Conservation (phyloP, 2,888 invertebrate species). For the Rhagonycha lutea region DNA sequence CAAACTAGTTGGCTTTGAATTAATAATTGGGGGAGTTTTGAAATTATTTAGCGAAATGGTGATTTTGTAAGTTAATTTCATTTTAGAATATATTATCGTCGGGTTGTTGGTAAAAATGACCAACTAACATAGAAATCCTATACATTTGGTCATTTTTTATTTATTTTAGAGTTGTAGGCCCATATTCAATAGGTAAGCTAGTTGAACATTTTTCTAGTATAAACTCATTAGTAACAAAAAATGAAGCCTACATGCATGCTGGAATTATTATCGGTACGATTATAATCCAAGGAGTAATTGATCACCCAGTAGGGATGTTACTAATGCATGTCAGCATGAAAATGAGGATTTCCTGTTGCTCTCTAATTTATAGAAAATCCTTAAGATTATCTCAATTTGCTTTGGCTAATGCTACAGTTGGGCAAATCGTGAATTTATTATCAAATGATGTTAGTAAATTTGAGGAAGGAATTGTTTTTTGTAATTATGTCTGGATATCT, state of each 20-base stretch:
- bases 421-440: slow-evolving; percentile 57
- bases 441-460: slow-evolving; percentile 77
- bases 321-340: slow-evolving; percentile 84
- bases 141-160: no score
- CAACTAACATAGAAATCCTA: no score
- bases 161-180: slow-evolving; percentile 46
- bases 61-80: slow-evolving; percentile 45
- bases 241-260: slow-evolving; percentile 77
- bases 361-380: slow-evolving; percentile 79
- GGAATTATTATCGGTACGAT: slow-evolving; percentile 63
- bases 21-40: slow-evolving; percentile 42
- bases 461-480: slow-evolving; percentile 85
- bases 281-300: slow-evolving; percentile 42
- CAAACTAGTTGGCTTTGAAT: slow-evolving; percentile 44
- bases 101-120: no score
- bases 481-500: slow-evolving; percentile 81
- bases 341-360: slow-evolving; percentile 80
- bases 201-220: slow-evolving; percentile 64
- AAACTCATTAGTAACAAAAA: slow-evolving; percentile 43
- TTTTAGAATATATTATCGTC: not conserved
- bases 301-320: slow-evolving; percentile 87
- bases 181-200: slow-evolving; percentile 64
- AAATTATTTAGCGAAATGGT: slow-evolving; percentile 48
- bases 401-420: slow-evolving; percentile 63
- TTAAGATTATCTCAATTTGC: slow-evolving; percentile 57